Evolutionary conservation across 2,797 vertebrate species (phyloP).

Genomic region (Chaunax sp.): DNA sequence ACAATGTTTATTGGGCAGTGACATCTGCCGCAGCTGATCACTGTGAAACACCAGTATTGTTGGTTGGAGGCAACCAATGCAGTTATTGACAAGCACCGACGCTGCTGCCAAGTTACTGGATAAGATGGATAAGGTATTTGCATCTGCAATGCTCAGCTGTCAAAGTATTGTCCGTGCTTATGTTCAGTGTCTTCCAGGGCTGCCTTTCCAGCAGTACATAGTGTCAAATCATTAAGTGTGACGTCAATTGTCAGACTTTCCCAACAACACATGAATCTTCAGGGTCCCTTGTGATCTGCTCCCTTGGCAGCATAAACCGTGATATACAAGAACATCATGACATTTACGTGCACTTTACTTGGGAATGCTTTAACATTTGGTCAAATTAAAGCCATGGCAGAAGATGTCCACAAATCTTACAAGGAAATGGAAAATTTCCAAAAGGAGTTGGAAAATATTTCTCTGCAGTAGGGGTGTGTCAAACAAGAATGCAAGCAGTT

Average conservation of each 20-base stretch:
- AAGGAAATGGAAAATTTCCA: neutral
- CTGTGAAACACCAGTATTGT: neutral
- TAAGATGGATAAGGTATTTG: neutral
- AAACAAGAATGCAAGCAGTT: too few relatives aligned
- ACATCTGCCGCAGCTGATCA: neutral
- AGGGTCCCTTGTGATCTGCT: neutral
- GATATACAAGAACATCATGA: neutral
- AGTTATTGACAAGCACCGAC: neutral
- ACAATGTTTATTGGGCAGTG: neutral
- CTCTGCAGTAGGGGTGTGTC: neutral
- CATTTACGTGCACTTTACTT: neutral
- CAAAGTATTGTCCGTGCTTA: neutral
- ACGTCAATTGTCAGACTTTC: slow-evolving; percentile 1
- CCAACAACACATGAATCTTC: slow-evolving; percentile 4
- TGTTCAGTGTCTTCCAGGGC: neutral
- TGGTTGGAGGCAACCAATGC: too few relatives aligned
- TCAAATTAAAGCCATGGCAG: neutral
- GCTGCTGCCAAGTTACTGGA: neutral
- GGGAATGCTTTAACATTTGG: neutral
- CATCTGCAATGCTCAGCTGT: slow-evolving; percentile 4
- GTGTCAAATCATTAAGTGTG: neutral
- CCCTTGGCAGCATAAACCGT: neutral
- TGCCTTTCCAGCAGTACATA: neutral
- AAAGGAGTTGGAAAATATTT: neutral
- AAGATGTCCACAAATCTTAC: neutral